Conservation (phyloP, 2,888 invertebrate genomes). For the Heliconius ethilla region DNA sequence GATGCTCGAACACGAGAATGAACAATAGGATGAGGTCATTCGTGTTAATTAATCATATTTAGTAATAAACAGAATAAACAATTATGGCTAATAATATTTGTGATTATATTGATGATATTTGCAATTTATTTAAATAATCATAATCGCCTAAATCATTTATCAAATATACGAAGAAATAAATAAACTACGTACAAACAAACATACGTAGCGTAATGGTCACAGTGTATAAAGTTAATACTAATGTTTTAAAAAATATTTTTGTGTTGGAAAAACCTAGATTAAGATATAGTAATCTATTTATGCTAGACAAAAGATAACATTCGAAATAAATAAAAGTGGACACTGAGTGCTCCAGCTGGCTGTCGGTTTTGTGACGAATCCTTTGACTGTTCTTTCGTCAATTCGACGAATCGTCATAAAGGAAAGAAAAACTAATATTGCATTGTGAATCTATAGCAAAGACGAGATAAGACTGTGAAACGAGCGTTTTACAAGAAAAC, state of each 20-base stretch:
- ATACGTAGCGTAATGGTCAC: background rate
- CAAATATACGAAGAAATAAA: too few relatives aligned
- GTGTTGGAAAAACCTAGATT: background rate
- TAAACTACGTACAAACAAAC: too few relatives aligned
- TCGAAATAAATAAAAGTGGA: background rate
- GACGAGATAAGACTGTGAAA: too few relatives aligned
- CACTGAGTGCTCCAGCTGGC: too few relatives aligned
- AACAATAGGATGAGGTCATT: constrained; percentile 21
- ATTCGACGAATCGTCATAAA: background rate
- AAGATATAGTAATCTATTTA: background rate
- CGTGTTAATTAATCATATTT: constrained; percentile 13
- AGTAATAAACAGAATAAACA: constrained; percentile 2
- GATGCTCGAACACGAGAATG: constrained; percentile 5
- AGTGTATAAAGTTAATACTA: background rate
- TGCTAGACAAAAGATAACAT: background rate
- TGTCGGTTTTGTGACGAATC: too few relatives aligned
- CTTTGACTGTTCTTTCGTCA: too few relatives aligned
- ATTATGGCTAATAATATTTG: background rate
- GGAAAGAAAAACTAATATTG: too few relatives aligned
- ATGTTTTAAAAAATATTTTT: too few relatives aligned
- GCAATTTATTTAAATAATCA: background rate
- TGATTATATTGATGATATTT: background rate
- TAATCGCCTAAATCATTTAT: too few relatives aligned
- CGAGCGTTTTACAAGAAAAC: too few relatives aligned
- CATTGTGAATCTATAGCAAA: too few relatives aligned